A percentile compares a stretch with the other conserved stretches of the same genome.
Evolutionary conservation across 2,113 vertebrate genomes (phyloP).

Genomic region (Peucedramus taeniatus): DNA sequence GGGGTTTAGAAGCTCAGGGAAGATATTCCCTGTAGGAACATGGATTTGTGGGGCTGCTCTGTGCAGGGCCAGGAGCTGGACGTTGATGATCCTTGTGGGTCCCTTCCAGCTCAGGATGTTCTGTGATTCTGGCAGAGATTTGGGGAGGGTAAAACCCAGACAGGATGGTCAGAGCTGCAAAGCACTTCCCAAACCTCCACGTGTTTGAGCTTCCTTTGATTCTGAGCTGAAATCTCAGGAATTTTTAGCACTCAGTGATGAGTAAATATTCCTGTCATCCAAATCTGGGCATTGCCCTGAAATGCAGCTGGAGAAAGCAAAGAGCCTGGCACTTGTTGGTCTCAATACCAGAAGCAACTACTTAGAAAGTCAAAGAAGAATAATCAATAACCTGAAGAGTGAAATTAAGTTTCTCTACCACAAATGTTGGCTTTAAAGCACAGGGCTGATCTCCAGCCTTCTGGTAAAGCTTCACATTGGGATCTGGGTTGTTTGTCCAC

Average conservation of each 20-base stretch:
- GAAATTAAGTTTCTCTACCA: background rate
- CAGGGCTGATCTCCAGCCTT: background rate
- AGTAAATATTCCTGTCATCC: background rate
- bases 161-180: background rate
- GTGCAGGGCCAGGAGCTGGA: background rate
- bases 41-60: background rate
- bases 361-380: background rate
- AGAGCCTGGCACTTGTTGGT: background rate
- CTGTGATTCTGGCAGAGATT: background rate
- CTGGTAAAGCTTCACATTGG: background rate
- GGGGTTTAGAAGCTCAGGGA: background rate
- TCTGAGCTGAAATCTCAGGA: background rate
- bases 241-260: background rate
- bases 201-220: background rate
- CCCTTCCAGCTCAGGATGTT: background rate
- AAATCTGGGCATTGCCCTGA: background rate
- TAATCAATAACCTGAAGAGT: background rate
- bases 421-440: background rate
- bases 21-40: background rate
- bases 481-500: background rate
- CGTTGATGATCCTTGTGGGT: background rate
- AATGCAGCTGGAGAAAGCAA: background rate
- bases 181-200: background rate
- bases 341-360: background rate
- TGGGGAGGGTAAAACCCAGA: background rate